These are phyloP conservation scores for Periophthalmodon schlosseri DNA, from an alignment of 2,113 vertebrate genomes.

Conservation along the genomic window DNA sequence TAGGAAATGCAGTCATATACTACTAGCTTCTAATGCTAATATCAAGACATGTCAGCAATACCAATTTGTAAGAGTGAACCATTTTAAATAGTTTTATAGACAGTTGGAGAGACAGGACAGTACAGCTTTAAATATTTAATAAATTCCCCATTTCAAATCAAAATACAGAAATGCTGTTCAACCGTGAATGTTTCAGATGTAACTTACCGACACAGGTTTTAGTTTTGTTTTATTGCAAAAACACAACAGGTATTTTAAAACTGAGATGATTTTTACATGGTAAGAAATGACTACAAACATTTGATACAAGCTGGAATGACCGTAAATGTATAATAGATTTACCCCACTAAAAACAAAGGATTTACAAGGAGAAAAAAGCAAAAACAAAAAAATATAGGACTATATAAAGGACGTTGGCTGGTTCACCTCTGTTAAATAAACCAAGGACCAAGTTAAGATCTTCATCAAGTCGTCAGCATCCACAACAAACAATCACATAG, in stretches of 20 bases:
- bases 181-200: slow-evolving; percentile 57
- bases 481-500: slow-evolving; percentile 99
- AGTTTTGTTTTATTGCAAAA: slow-evolving; percentile 99
- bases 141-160: background rate
- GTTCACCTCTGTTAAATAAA: slow-evolving; percentile 95
- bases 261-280: slow-evolving; percentile 99
- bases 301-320: slow-evolving; percentile 99
- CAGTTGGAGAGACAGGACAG: slow-evolving; percentile 78
- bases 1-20: slow-evolving; percentile 56
- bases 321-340: slow-evolving; percentile 82
- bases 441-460: slow-evolving; percentile 98
- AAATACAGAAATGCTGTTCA: slow-evolving; percentile 67
- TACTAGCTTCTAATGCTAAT: slow-evolving; percentile 43
- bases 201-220: slow-evolving; percentile 99
- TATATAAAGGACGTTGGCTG: slow-evolving; percentile 79
- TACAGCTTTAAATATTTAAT: slow-evolving; percentile 59
- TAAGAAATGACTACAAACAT: slow-evolving; percentile 93
- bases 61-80: slow-evolving; percentile 38
- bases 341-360: slow-evolving; percentile 99
- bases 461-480: slow-evolving; percentile 99
- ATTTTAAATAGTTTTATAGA: slow-evolving; percentile 54
- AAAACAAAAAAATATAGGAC: slow-evolving; percentile 53
- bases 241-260: slow-evolving; percentile 99
- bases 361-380: slow-evolving; percentile 88
- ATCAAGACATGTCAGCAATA: background rate